Conservation (phyloP, 2,797 vertebrate species). For the Anguilla pacifica region DNA sequence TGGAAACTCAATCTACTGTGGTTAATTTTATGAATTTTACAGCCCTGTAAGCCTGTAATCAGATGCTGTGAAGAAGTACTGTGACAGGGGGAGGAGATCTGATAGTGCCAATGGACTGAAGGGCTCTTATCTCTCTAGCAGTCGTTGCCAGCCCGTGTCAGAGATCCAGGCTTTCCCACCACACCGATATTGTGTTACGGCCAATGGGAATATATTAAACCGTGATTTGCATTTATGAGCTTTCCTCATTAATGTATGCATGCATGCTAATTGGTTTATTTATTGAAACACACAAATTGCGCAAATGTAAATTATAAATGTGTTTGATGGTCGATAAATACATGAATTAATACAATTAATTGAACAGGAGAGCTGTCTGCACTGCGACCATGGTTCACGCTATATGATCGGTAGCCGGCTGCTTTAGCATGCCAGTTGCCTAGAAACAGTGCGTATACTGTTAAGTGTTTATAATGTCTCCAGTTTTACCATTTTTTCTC, state of each 20-base stretch:
- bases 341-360: background rate
- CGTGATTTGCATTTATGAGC: background rate
- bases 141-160: conserved; percentile 28
- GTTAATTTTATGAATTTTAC: conserved; percentile 74
- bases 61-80: conserved; percentile 62
- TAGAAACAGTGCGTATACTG: background rate
- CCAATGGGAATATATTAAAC: conserved; percentile 31
- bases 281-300: background rate
- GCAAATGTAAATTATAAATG: conserved; percentile 1
- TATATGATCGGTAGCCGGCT: background rate
- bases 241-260: background rate
- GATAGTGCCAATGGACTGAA: conserved; percentile 9
- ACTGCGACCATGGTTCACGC: background rate
- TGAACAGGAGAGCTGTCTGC: background rate
- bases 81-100: conserved; percentile 51
- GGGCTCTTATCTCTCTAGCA: conserved; percentile 25
- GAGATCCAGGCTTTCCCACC: conserved; percentile 28
- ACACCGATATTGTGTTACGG: conserved; percentile 21
- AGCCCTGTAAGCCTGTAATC: conserved; percentile 77
- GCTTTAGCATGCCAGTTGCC: background rate
- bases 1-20: conserved; percentile 60
- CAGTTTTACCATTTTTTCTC: background rate
- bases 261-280: background rate
- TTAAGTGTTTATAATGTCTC: background rate
- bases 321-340: background rate